A percentile compares a stretch with the other conserved stretches of the same genome.
Evolutionary conservation across 2,888 invertebrate species (phyloP).

Genomic region (Pammene aurita): DNA sequence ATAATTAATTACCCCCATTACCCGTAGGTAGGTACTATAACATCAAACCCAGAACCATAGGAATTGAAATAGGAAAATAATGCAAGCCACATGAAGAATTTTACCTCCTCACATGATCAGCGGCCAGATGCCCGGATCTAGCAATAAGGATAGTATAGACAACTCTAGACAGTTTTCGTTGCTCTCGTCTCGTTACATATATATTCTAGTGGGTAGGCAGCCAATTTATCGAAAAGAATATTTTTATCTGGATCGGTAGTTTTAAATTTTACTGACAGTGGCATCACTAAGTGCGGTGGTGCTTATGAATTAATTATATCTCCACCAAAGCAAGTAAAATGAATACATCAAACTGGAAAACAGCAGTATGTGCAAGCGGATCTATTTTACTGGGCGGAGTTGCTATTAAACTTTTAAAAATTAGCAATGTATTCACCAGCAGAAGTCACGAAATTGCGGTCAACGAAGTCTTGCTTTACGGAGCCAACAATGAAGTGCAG

Average conservation of each 20-base stretch:
- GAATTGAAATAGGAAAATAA: too few species aligned
- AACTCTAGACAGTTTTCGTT: too few species aligned
- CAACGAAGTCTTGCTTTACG: constrained; percentile 67
- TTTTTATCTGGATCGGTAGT: not conserved
- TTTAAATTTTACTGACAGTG: constrained; percentile 2
- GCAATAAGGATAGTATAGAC: too few species aligned
- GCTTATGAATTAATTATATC: not conserved
- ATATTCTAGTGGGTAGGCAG: too few species aligned
- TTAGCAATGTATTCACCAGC: constrained; percentile 17
- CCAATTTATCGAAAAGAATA: not conserved
- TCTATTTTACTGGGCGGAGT: constrained; percentile 49
- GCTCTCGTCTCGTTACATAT: too few species aligned
- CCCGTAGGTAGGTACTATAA: too few species aligned
- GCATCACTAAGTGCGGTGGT: not conserved
- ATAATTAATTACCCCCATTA: too few species aligned
- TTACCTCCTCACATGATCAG: too few species aligned
- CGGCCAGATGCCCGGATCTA: too few species aligned
- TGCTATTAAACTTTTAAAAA: constrained; percentile 44
- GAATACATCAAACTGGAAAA: constrained; percentile 49
- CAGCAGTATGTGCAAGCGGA: constrained; percentile 46
- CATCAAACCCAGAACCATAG: too few species aligned
- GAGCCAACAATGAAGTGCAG: constrained; percentile 54
- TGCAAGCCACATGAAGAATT: too few species aligned
- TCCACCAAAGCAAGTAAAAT: constrained; percentile 39
- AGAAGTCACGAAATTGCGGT: constrained; percentile 49